These are phyloP conservation scores for Eustalomyia histrio DNA, from an alignment of 2,888 invertebrate species.

Conservation along the genomic window DNA sequence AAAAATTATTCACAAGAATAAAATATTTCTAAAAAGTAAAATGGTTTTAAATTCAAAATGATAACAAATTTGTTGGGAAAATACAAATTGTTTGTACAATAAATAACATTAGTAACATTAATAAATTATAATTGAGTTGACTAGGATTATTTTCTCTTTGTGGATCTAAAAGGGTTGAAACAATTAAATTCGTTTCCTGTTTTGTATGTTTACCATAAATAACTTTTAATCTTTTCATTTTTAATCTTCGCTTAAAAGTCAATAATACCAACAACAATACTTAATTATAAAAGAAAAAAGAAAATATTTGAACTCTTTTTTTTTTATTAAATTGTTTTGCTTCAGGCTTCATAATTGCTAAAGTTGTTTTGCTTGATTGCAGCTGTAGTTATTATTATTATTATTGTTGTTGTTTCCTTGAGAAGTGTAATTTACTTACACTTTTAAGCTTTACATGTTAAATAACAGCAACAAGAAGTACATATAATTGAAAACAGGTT, in stretches of 20 bases:
- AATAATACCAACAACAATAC: slow-evolving; percentile 18
- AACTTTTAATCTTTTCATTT: slow-evolving; percentile 30
- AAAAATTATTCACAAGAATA: too few relatives aligned
- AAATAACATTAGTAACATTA: too few relatives aligned
- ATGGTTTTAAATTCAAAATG: too few relatives aligned
- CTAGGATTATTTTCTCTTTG: too few relatives aligned
- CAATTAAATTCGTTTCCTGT: too few relatives aligned
- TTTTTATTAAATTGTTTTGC: neutral
- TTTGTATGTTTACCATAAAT: too few relatives aligned
- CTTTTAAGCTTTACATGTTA: slow-evolving; percentile 28
- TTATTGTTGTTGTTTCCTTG: slow-evolving; percentile 51
- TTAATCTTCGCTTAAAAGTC: slow-evolving; percentile 45
- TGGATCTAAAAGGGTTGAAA: too few relatives aligned
- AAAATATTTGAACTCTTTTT: neutral
- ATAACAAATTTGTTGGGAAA: too few relatives aligned
- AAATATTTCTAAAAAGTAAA: too few relatives aligned
- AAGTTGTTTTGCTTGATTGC: slow-evolving; percentile 45
- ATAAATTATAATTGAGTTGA: too few relatives aligned
- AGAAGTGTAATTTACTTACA: slow-evolving; percentile 53
- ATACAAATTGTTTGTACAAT: too few relatives aligned
- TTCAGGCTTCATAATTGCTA: slow-evolving; percentile 6
- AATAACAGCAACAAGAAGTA: slow-evolving; percentile 9
- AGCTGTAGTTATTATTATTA: slow-evolving; percentile 38
- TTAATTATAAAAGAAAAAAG: neutral
- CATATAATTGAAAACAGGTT: too few relatives aligned